Conservation (phyloP, 2,113 vertebrate species). For the Toxotes chatareus region DNA sequence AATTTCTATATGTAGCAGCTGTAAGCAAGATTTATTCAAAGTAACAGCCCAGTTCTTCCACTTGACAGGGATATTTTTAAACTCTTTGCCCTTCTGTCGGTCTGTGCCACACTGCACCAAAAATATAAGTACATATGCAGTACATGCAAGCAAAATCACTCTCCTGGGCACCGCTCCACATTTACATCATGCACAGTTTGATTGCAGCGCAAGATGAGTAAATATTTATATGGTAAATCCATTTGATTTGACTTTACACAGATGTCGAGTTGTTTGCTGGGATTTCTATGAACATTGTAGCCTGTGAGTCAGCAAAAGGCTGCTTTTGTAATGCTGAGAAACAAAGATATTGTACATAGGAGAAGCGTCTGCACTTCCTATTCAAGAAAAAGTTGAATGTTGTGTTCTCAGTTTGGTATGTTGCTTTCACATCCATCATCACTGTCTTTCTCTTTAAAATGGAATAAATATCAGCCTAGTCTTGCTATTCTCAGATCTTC, state of each 20-base stretch:
- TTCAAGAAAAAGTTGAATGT: neutral
- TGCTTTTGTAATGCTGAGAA: neutral
- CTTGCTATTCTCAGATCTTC: constrained; percentile 46
- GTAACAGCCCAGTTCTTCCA: neutral
- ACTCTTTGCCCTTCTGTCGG: neutral
- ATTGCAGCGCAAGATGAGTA: constrained; percentile 36
- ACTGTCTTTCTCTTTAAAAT: constrained; percentile 6
- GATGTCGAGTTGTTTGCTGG: constrained; percentile 31
- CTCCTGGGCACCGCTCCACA: constrained; percentile 42
- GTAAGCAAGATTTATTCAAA: neutral
- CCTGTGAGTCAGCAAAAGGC: constrained; percentile 9
- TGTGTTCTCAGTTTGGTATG: neutral
- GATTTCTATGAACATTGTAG: constrained; percentile 18
- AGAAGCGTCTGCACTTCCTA: neutral
- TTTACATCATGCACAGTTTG: constrained; percentile 13
- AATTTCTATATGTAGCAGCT: neutral
- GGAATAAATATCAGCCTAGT: constrained; percentile 16
- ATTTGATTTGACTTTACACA: constrained; percentile 47
- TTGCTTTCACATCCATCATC: neutral
- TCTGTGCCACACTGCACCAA: neutral
- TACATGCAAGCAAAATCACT: neutral
- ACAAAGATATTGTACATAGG: neutral
- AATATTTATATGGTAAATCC: constrained; percentile 42
- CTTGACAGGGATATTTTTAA: neutral
- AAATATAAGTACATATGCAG: constrained; percentile 10